Evolutionary conservation across 2,888 invertebrate species (phyloP), one percentile per base, ranked within the genome.

Genomic region (Hypomecis punctinalis): DNA sequence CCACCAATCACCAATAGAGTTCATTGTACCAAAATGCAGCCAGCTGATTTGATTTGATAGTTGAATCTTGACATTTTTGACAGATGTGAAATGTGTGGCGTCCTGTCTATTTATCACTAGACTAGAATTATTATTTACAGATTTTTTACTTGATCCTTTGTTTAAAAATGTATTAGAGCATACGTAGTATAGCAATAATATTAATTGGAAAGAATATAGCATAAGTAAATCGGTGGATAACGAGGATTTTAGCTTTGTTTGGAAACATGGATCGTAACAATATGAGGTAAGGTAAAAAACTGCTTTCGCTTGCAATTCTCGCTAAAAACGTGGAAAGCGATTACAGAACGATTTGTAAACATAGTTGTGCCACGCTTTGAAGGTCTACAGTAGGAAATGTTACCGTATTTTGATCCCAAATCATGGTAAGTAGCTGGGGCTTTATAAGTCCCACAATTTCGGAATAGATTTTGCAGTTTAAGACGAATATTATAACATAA

Each of bases 261-360:
- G 68, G 73, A 78, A 87, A 81, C 71, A 91, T 91, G 90, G 91
- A 91, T 78, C 89, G 91, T 78, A 91, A 86, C 77, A 84, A 85
- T 89, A 89, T 91, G 90, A 92, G 93, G 93, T 91, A 80, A 85
- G 90, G 39, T 33, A 64, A 78, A 81, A 82, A 75, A 42, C 36
- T 81, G 74, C 80, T 80, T 82, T 85, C 76, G 75, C 75, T 80
- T 70, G 69, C 64, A 68, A 68, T 71, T 68, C 67, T 67, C 71
- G 70, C 73, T 79, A 62, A 68, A 70, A 67, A 61, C 64, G 67
- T 63, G 68, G 61, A 66, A 5, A 59, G 47, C 46, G 55, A 23
- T 43, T 49, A 36, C 10, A 33, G 46, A 60, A 49, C 49, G 51
- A 33, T 43, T 69, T 56, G 59, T 61, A 57, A 63, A 58, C 55